A percentile compares a stretch with the other conserved stretches of the same genome.
These are phyloP conservation scores for Plecturocebus donacophilus DNA, from an alignment of 2,113 vertebrate species.

Conservation along the genomic window DNA sequence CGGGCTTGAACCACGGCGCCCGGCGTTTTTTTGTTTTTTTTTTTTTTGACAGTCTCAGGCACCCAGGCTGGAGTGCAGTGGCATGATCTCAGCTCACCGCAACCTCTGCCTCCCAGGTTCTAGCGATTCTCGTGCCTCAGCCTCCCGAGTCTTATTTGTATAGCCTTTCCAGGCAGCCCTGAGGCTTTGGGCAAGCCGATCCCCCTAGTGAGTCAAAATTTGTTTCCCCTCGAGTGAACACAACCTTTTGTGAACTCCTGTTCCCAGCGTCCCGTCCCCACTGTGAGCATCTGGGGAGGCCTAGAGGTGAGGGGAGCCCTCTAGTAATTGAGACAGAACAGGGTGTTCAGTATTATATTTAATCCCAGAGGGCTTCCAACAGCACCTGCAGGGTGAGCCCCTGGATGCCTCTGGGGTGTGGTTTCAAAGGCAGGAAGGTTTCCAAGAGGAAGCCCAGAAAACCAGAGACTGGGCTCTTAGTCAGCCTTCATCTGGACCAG, in stretches of 20 bases:
- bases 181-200: neutral
- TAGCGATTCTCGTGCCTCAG: too few species aligned
- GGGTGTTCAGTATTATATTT: neutral
- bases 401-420: neutral
- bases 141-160: neutral
- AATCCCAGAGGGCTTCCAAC: neutral
- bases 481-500: neutral
- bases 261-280: neutral
- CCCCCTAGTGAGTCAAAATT: neutral
- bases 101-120: too few species aligned
- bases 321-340: neutral
- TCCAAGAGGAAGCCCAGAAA: neutral
- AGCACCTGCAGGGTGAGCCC: too few species aligned
- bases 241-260: neutral
- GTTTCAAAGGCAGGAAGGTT: neutral
- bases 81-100: too few species aligned
- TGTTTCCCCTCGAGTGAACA: neutral
- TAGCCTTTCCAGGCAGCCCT: neutral
- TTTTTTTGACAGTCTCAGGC: too few species aligned
- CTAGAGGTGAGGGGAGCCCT: too few species aligned
- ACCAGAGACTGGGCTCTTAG: neutral
- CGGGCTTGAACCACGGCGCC: too few species aligned
- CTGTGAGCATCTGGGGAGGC: neutral
- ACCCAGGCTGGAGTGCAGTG: too few species aligned
- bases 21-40: too few species aligned